Base-by-base conservation (phyloP, 1,140 invertebrate genomes). In the Drosophila neocordata region DNA sequence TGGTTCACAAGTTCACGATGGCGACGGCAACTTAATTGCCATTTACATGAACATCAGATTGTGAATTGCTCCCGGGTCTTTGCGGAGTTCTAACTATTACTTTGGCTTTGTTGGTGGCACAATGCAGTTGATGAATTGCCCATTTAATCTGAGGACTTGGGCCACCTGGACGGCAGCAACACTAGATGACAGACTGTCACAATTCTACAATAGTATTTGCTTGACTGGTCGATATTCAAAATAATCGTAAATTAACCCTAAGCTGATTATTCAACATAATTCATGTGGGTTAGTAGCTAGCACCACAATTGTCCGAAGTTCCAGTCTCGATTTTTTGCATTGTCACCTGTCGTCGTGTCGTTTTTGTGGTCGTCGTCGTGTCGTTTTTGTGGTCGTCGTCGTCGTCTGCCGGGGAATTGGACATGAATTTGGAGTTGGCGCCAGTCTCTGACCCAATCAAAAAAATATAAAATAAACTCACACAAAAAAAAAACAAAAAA, bases 21-120 rank as follows among this genome's bases (percentile, higher is more conserved):
- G 60, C 68, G 60, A 81, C 79, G 73, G 82, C 85, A 85, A 89
- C 85, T 89, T 89, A 89, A 89, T 88, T 88, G 84, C 84, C 84
- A 84, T 89, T 89, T 89, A 79, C 84, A 88, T 84, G 81, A 56
- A 56, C 53, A 34, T 65, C 74, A 68, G 67, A 75, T 67, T 68
- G 51, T 76, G 73, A 58, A 65, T 75, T 59, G 59, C 64, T 62
- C 35, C 38, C 60, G 24, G 38, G 22, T 22, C 15, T 18, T 48
- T 48, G 41, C 15, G 9, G 18, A 48, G 41, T 83, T 69, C 73
- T 73, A 64, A 59, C 4, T 24, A 24, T 4, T 2, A 4, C 65
- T 60, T 73, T 70, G 44, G 52, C 82, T 72, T 69, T 88, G 79
- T 87, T 88, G 82, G 83, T 87, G 83, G 83, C 83, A 88, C 67